Base-by-base conservation (phyloP, 2,888 invertebrate species). In the Sturmia bella region DNA sequence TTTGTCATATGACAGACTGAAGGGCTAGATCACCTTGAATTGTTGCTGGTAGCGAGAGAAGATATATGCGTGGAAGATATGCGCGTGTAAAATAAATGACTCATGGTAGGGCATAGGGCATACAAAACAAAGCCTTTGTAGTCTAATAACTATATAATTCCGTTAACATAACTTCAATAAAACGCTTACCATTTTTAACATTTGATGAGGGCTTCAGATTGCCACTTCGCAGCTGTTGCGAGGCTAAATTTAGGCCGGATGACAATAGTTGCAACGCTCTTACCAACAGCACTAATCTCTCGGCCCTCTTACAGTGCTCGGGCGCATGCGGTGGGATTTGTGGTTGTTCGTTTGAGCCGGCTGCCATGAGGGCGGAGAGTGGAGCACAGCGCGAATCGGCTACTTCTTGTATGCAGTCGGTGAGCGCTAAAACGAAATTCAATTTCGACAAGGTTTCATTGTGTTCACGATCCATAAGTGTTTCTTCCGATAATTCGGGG, bases 401-500 rank as follows among this genome's bases (percentile, higher is more conserved):
- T 76, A 97, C 93, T 92, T 98, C 98, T 84, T 98, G 93, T 78
- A 99, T 95, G 89, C 98, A 98, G 90, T 98, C 98, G 84, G 98
- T 98, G 84, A 99, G 92, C 83, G 98, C 98, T 87, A 98, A 92
- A 84, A 99, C 98, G 92, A 99, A 99, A 92, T 98, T 97, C 86
- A 99, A 93, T 92, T 99, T 99, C 19, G 98, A 98, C 91, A 99
- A 93, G 56, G 97, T 98, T 91, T 98, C 98, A 92, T 98, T 98
- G 92, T 99, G 98, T 91, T 98, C 98, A 89, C 96, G 95, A 94
- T 98, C 98, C 87, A 99, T 94, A 59, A 99, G 93, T 15, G 98
- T 98, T 92, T 99, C 99, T 91, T 98, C 98, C 70, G 97, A 96
- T 87, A 99, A 92, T 90, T 98, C 98, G 13, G 98, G 98, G 17